These are phyloP conservation scores for Sarcophaga subvicina DNA, from an alignment of 2,888 invertebrate species.

Conservation along the genomic window DNA sequence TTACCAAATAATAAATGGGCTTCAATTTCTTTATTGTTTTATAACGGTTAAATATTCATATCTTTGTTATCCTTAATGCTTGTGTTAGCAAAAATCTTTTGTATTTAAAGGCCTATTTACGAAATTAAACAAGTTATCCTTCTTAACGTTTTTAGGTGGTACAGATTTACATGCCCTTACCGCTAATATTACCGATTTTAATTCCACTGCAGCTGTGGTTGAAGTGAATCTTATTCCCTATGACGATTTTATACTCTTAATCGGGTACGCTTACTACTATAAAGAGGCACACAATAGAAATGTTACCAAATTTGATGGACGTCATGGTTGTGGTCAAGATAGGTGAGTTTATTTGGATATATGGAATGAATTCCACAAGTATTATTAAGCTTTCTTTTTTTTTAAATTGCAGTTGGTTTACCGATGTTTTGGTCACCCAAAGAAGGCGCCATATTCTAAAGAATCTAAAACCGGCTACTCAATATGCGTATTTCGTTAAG, in stretches of 20 bases:
- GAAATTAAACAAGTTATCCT: background rate
- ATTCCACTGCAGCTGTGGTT: constrained; percentile 83
- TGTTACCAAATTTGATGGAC: constrained; percentile 92
- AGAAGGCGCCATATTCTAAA: constrained; percentile 84
- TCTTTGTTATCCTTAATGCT: no score
- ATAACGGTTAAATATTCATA: no score
- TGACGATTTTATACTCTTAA: constrained; percentile 88
- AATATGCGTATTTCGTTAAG: constrained; percentile 96
- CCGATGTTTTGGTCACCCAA: constrained; percentile 81
- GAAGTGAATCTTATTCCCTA: constrained; percentile 86
- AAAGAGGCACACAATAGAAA: constrained; percentile 89
- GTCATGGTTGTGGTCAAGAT: constrained; percentile 95
- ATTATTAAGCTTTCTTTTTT: background rate
- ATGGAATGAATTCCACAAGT: background rate
- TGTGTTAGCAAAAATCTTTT: no score
- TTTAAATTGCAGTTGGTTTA: constrained; percentile 85
- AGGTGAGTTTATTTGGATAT: constrained; percentile 81
- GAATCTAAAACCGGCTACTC: constrained; percentile 92
- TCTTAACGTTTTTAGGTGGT: constrained; percentile 67
- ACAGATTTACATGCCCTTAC: constrained; percentile 68
- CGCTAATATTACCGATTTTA: constrained; percentile 80
- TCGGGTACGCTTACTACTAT: constrained; percentile 95
- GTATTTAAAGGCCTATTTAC: no score
- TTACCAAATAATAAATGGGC: no score
- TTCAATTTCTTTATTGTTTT: no score